These are phyloP conservation scores for Ceryle rudis DNA, from an alignment of 2,797 vertebrate genomes.

Conservation along the genomic window DNA sequence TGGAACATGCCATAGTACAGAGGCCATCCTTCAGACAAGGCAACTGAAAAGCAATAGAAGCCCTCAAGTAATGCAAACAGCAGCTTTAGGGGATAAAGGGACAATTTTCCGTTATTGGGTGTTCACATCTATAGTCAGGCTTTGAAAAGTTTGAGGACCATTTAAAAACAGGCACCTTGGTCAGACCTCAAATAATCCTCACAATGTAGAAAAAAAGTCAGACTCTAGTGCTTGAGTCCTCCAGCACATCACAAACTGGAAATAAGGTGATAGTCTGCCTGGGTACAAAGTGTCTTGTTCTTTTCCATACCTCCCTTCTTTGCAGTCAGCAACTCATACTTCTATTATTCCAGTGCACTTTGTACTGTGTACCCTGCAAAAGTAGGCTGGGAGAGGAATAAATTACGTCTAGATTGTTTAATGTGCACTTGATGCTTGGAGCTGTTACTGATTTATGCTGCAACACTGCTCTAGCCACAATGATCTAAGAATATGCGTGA, in stretches of 20 bases:
- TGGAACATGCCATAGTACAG: neutral
- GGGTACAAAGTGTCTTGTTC: neutral
- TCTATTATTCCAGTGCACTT: neutral
- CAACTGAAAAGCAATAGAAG: neutral
- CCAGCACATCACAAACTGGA: neutral
- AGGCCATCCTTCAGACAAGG: neutral
- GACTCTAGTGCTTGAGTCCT: neutral
- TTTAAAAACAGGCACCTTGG: neutral
- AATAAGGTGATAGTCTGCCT: neutral
- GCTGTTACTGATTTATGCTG: neutral
- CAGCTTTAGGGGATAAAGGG: neutral
- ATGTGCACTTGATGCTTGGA: neutral
- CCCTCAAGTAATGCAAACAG: neutral
- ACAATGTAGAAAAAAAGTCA: neutral
- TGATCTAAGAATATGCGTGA: fast-evolving
- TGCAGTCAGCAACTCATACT: neutral
- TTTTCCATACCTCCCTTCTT: neutral
- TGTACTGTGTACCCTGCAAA: neutral
- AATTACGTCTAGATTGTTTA: neutral
- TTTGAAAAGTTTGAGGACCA: neutral
- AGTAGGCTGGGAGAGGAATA: neutral
- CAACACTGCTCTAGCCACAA: neutral
- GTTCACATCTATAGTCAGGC: neutral
- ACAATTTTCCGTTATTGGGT: neutral
- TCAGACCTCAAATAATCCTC: neutral